These are phyloP conservation scores for Stichopus chloronotus DNA, from an alignment of 35 echinoderm and acorn worm genomes.

Conservation along the genomic window DNA sequence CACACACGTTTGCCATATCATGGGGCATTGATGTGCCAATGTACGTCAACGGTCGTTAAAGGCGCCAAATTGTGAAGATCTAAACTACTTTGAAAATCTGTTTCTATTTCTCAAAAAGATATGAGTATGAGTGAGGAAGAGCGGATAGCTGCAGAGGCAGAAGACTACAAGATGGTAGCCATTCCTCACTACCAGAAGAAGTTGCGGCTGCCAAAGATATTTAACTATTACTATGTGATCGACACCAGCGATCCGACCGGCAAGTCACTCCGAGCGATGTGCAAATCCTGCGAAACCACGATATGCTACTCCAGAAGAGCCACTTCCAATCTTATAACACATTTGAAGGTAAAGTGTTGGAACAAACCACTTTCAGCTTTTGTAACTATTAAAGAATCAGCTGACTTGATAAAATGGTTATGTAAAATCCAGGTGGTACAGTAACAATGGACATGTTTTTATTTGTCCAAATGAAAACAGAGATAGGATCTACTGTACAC, in stretches of 20 bases:
- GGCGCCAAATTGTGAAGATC: no score
- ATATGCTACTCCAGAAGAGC: slow-evolving; percentile 55
- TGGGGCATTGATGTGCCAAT: no score
- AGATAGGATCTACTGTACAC: no score
- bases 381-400: no score
- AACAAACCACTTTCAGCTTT: no score
- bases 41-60: no score
- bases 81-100: no score
- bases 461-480: no score
- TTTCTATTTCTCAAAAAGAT: neutral
- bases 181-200: slow-evolving; percentile 56
- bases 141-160: slow-evolving; percentile 19
- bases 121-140: neutral
- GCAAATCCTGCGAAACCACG: slow-evolving; percentile 55
- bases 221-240: slow-evolving; percentile 53
- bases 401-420: no score
- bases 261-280: slow-evolving; percentile 50
- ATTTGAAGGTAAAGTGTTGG: slow-evolving; percentile 36
- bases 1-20: no score
- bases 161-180: slow-evolving; percentile 31
- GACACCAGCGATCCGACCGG: slow-evolving; percentile 39
- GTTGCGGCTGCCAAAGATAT: slow-evolving; percentile 53
- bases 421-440: no score
- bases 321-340: slow-evolving; percentile 56
- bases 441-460: no score